Evolutionary conservation across 64 coral and sea anemone genomes (phyloP), one percentile per base, ranked within the genome.

Genomic region (Stichodactyla helianthus): DNA sequence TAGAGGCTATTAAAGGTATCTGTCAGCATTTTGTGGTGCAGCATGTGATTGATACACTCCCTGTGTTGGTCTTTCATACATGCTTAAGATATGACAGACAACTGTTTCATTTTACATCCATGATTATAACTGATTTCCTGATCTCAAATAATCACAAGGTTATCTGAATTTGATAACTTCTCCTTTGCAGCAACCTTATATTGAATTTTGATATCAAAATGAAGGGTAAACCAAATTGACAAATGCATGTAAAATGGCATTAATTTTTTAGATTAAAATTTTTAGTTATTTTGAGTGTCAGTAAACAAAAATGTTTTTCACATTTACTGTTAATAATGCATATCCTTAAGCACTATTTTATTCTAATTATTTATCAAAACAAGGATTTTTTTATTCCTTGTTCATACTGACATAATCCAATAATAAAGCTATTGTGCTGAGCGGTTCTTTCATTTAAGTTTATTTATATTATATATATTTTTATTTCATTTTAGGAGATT

Each of bases 401-500:
- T 59, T 59, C 56, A 12, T 59, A 59, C 9, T 12, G 56, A 59
- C 2, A 10, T 59, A 59, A 16, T 59, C 10, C 0, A 10, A 58
- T 58, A 17, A 65, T n/a, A 6, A 20, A 65, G 18, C 62, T 65
- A n/a, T n/a, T 65, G 62, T 65, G 20, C 20, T 65, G 20, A 23
- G 22, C 0, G 20, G 62, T n/a, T 6, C 5, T 65, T 65, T n/a
- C 59, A 2, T 60, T 60, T n/a, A 65, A 65, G 68, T 28, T 7
- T 27, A 84, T 50, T 79, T 13, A 27, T 22, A 22, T 59, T 16
- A 10, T 31, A 4, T 64, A 67, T 31, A 65, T 86, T 63, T 59
- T 86, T 27, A 28, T n/a, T 53, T n/a, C 0, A 79, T 71, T 77
- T 50, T 4, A 96, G 94, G 94, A 2, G 94, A 96, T 74, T 89